Conservation (phyloP, 2,113 vertebrate genomes). For the Hippocampus barbouri region DNA sequence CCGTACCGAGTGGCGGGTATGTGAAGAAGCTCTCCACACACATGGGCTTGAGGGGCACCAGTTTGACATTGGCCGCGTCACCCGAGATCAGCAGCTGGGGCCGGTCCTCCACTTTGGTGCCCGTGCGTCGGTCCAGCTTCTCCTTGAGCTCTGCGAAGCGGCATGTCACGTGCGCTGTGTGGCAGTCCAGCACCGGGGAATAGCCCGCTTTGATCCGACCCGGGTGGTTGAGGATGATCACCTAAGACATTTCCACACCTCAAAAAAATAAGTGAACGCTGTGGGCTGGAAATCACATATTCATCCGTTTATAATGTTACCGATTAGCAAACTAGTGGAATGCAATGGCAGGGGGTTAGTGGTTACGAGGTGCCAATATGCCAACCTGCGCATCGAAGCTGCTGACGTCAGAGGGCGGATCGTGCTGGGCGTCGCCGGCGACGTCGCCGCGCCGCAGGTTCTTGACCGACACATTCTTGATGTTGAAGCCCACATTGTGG, state of each 20-base stretch:
- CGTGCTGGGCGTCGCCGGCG: conserved; percentile 74
- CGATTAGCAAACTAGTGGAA: no score
- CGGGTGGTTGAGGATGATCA: conserved; percentile 80
- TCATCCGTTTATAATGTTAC: no score
- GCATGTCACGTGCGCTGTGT: conserved; percentile 77
- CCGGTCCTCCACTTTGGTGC: conserved; percentile 70
- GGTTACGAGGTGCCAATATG: background rate
- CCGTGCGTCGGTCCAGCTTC: conserved; percentile 73
- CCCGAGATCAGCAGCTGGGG: conserved; percentile 72
- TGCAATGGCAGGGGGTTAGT: no score
- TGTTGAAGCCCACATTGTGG: conserved; percentile 75
- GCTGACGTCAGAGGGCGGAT: conserved; percentile 72
- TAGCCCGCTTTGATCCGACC: conserved; percentile 74
- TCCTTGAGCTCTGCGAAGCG: conserved; percentile 75
- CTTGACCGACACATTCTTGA: conserved; percentile 72
- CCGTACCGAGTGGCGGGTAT: conserved; percentile 72
- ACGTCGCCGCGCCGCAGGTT: conserved; percentile 68
- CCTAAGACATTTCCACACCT: conserved; percentile 36
- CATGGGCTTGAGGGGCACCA: conserved; percentile 77
- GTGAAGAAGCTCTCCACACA: conserved; percentile 81
- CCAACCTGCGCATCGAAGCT: conserved; percentile 73
- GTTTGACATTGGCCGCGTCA: conserved; percentile 72
- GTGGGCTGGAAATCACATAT: no score
- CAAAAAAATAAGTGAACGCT: no score
- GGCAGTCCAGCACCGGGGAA: conserved; percentile 79